phyloP scores from a whole-genome alignment of 1,140 invertebrate genomes.

The Trichoplusia ni region DNA sequence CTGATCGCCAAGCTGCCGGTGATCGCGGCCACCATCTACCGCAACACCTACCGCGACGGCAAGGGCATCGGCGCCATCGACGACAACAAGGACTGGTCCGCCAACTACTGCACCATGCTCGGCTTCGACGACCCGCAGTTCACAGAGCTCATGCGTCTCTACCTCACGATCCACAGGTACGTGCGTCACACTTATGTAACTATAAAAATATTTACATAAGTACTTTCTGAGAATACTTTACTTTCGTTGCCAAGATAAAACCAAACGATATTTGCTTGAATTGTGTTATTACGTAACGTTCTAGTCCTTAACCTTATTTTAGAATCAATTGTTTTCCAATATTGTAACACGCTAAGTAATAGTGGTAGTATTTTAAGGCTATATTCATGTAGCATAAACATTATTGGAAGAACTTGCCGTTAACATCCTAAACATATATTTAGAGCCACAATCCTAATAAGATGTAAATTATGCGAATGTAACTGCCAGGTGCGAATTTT shows the following conservation, averaged over 20 bases:
- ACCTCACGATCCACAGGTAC: constrained; percentile 95
- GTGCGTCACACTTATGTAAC: not conserved
- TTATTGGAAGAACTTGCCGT: too few relatives aligned
- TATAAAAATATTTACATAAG: not conserved
- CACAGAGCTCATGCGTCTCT: constrained; percentile 96
- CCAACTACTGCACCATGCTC: constrained; percentile 96
- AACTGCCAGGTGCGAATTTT: not conserved
- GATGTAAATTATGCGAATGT: constrained; percentile 1
- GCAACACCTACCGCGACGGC: constrained; percentile 93
- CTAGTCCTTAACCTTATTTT: too few relatives aligned
- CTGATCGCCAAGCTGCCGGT: constrained; percentile 97
- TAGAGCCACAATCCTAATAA: too few relatives aligned
- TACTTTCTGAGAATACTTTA: too few relatives aligned
- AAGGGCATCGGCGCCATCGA: constrained; percentile 94
- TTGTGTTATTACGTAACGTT: not conserved
- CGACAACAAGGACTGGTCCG: constrained; percentile 95
- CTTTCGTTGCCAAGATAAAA: too few relatives aligned
- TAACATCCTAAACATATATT: too few relatives aligned
- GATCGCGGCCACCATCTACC: constrained; percentile 97
- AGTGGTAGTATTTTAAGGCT: too few relatives aligned
- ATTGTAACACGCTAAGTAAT: too few relatives aligned
- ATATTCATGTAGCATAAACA: too few relatives aligned
- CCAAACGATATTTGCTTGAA: constrained; percentile 11
- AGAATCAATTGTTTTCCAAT: too few relatives aligned
- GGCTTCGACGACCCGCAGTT: constrained; percentile 94